phyloP scores from a whole-genome alignment of 2,797 vertebrate species.

The Sciurus vulgaris region DNA sequence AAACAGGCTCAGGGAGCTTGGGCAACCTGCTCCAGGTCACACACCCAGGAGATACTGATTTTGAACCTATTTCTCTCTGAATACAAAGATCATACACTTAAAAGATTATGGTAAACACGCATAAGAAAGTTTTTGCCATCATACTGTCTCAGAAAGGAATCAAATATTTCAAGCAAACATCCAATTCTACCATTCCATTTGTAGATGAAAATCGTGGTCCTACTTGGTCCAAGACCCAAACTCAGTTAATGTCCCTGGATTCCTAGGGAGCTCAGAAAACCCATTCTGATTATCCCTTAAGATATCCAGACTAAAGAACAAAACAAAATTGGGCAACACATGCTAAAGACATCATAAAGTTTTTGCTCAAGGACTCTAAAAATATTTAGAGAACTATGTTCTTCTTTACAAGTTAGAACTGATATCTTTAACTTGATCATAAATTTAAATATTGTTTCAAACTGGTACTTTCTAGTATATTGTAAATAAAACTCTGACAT shows the following conservation, averaged over 20 bases:
- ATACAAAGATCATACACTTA: not conserved
- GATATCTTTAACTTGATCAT: conserved; percentile 58
- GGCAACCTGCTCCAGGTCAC: not conserved
- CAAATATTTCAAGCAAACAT: not conserved
- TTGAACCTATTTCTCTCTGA: not conserved
- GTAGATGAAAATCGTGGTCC: not conserved
- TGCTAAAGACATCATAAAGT: not conserved
- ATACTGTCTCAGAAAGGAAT: not conserved
- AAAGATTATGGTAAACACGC: not conserved
- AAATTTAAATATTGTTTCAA: conserved; percentile 58
- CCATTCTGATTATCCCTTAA: not conserved
- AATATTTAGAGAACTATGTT: conserved; percentile 31
- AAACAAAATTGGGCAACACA: not conserved
- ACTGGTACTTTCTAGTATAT: conserved; percentile 1
- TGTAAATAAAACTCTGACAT: conserved; percentile 61
- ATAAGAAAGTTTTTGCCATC: not conserved
- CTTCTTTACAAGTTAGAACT: conserved; percentile 24
- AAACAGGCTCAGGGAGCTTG: not conserved
- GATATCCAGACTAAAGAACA: not conserved
- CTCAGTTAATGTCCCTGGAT: not conserved
- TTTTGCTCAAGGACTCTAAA: conserved; percentile 28
- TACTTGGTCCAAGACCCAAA: not conserved
- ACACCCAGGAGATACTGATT: not conserved
- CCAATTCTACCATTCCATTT: not conserved
- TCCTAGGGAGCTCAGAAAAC: not conserved